Base-by-base conservation (phyloP, 2,113 vertebrate species). In the Rhynchomys soricoides region DNA sequence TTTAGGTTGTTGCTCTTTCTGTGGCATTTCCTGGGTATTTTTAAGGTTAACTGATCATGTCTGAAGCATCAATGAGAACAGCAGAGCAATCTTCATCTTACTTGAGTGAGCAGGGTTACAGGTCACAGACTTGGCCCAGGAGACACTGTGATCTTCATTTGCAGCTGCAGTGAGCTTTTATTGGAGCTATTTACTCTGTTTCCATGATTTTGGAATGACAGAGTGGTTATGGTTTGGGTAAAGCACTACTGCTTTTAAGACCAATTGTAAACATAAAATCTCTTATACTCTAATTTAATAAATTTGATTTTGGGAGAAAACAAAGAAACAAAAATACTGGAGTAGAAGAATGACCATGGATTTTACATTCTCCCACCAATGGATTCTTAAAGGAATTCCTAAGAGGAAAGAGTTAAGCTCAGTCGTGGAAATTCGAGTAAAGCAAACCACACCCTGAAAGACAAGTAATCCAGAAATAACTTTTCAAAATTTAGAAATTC, bases 1-100 rank as follows among this genome's bases (percentile, higher is more conserved):
- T 96, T 78, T 57, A 82, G 86, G 37, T 73, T 91, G 34, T 45
- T 92, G 92, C 91, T 96, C 90, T 95, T 98, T 91, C 73, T 52
- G 31, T 97, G 94, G 78, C 77, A 97, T 98, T 97, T 97, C 71
- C 81, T 95, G 92, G 95, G n/a, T 94, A 95, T 95, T 95, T 97
- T 89, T 95, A 95, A 98, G 92, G 96, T 95, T 95, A 97, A 97
- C 86, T 6, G 50, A 66, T 97, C 93, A 96, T 95, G 88, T 95
- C 70, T 79, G 77, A 97, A 96, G 95, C 64, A 24, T 81, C 96
- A 96, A 91, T 91, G 89, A 82, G 92, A 96, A 94, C 22, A 94
- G 59, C 57, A 93, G 62, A 95, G 88, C 24, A 29, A 31, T 89
- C 85, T 96, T 91, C n/a, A 59, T 95, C 52, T 95, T 97, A 88